phyloP scores from a whole-genome alignment of 2,113 vertebrate genomes.

The Podilymbus podiceps region DNA sequence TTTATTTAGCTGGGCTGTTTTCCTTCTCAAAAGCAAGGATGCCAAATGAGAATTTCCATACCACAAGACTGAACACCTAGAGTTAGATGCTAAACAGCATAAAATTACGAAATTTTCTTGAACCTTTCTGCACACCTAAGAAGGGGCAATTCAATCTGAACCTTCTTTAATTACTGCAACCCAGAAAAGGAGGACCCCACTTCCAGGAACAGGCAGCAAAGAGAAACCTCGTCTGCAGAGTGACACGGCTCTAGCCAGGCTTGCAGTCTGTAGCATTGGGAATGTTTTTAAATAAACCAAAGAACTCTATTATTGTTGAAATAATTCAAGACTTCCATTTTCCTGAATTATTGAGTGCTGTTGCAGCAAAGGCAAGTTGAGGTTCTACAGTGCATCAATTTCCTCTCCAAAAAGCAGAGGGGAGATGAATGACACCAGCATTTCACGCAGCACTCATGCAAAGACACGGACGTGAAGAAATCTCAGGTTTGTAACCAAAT shows the following conservation, averaged over 20 bases:
- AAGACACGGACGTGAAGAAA: background rate
- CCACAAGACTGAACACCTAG: background rate
- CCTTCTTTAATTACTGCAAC: background rate
- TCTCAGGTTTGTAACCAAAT: conserved; percentile 24
- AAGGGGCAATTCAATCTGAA: background rate
- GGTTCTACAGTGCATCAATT: background rate
- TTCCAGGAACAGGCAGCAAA: background rate
- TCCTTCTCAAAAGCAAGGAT: background rate
- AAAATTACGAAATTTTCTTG: background rate
- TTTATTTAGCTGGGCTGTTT: background rate
- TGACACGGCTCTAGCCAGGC: background rate
- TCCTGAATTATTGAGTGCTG: background rate
- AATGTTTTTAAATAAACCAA: background rate
- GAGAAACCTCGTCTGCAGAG: background rate
- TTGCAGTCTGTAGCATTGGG: background rate
- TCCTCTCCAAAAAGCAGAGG: conserved; percentile 24
- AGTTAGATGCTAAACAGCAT: background rate
- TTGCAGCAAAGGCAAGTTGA: background rate
- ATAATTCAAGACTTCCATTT: conserved; percentile 12
- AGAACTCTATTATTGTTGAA: background rate
- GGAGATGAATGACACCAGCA: background rate
- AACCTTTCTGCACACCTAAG: background rate
- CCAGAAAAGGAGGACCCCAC: background rate
- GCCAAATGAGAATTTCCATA: background rate
- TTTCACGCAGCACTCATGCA: background rate